Evolutionary conservation across 2,797 vertebrate genomes (phyloP).

Genomic region (Botia almorhae): DNA sequence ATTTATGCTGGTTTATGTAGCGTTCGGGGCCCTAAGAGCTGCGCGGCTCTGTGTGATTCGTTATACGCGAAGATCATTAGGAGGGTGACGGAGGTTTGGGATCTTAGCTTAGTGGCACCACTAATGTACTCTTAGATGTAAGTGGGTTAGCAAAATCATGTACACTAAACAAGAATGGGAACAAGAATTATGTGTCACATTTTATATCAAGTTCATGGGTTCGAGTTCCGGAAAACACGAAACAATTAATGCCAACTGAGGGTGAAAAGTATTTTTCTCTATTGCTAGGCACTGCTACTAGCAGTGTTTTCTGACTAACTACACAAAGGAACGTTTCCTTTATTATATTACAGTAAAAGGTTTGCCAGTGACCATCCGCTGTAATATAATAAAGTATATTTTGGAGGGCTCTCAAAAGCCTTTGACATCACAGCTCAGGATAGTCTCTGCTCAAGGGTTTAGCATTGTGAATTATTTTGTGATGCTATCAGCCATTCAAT

Average conservation of each 20-base stretch:
- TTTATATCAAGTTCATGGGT: neutral
- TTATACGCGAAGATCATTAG: neutral
- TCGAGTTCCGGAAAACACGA: neutral
- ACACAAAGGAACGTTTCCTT: neutral
- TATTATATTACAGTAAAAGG: too few relatives aligned
- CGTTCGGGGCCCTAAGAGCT: neutral
- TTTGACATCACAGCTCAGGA: neutral
- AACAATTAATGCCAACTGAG: neutral
- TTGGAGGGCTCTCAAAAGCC: neutral
- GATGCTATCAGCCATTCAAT: neutral
- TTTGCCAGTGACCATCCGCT: too few relatives aligned
- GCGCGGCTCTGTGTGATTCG: neutral
- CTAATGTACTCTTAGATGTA: neutral
- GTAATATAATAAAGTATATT: too few relatives aligned
- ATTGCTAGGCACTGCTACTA: neutral
- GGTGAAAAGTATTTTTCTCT: neutral
- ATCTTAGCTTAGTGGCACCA: neutral
- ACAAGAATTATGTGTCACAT: neutral
- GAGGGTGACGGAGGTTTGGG: neutral
- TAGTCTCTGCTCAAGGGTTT: neutral
- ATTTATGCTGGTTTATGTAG: neutral
- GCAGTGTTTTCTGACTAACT: neutral
- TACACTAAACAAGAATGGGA: neutral
- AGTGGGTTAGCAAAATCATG: too few relatives aligned
- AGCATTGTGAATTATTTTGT: neutral